These are phyloP conservation scores for Clarias platycephalus DNA, from an alignment of 2,797 vertebrate genomes.

Conservation along the genomic window DNA sequence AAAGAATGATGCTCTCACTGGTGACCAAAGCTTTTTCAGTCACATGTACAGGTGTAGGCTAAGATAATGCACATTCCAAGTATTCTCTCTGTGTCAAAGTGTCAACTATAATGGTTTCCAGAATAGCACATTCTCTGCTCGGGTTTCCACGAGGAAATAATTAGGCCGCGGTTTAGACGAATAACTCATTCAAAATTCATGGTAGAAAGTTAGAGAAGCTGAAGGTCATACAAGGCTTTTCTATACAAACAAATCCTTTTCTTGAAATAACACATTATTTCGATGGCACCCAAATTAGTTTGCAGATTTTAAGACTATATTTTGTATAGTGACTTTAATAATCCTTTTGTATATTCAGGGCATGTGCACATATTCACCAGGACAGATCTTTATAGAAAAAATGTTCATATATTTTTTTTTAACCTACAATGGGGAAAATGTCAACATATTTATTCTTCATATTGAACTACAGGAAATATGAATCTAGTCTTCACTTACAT, in stretches of 20 bases:
- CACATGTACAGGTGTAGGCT: not conserved
- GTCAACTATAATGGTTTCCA: not conserved
- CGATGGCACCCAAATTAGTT: not conserved
- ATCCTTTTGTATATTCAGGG: not conserved
- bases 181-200: conserved; percentile 29
- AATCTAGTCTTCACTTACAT: not conserved
- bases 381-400: not conserved
- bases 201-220: not conserved
- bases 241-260: not conserved
- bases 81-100: not conserved
- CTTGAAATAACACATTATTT: not conserved
- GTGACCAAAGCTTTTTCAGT: not conserved
- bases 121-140: not conserved
- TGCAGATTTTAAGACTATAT: not conserved
- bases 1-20: not conserved
- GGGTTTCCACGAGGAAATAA: not conserved
- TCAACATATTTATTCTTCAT: not conserved
- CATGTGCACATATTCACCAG: not conserved
- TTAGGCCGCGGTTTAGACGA: not conserved
- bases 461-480: not conserved
- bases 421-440: not conserved
- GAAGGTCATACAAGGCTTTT: not conserved
- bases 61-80: conserved; percentile 5
- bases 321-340: not conserved
- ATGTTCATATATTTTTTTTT: too few relatives aligned